A percentile compares a stretch with the other conserved stretches of the same genome.
Conservation (phyloP, 1,140 invertebrate species). For the Drosophila carrolli region DNA sequence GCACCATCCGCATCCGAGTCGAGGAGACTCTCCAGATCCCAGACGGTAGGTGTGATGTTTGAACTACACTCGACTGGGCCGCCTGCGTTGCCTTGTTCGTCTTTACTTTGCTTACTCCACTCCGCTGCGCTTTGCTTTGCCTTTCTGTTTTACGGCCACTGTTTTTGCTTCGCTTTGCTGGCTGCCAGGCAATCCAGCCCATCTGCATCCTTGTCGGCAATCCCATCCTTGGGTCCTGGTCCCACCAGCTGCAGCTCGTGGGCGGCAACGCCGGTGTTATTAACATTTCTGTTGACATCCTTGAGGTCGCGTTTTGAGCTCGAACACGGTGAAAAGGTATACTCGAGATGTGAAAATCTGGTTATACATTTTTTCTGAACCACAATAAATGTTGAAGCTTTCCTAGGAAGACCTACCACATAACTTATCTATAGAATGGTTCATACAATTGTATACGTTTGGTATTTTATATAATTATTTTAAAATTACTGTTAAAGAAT, state of each 20-base stretch:
- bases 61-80: slow-evolving; percentile 72
- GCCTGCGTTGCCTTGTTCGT: slow-evolving; percentile 35
- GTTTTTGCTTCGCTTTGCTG: slow-evolving; percentile 54
- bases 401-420: no score
- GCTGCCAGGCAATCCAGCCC: slow-evolving; percentile 38
- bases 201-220: slow-evolving; percentile 22
- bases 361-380: not conserved
- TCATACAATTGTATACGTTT: no score
- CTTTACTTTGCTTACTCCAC: slow-evolving; percentile 35
- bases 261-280: slow-evolving; percentile 55
- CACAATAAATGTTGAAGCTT: not conserved
- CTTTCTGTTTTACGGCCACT: slow-evolving; percentile 50
- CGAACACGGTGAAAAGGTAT: not conserved
- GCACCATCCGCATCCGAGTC: slow-evolving; percentile 41
- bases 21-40: slow-evolving; percentile 39
- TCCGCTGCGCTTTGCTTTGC: slow-evolving; percentile 31
- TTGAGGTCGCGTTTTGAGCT: slow-evolving; percentile 49
- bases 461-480: no score
- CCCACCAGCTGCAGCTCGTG: not conserved
- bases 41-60: slow-evolving; percentile 74
- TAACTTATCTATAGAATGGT: no score
- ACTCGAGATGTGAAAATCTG: not conserved
- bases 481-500: no score
- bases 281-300: slow-evolving; percentile 78
- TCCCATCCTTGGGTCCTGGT: slow-evolving; percentile 8